phyloP scores from a whole-genome alignment of 2,113 vertebrate species.

The Upupa epops region DNA sequence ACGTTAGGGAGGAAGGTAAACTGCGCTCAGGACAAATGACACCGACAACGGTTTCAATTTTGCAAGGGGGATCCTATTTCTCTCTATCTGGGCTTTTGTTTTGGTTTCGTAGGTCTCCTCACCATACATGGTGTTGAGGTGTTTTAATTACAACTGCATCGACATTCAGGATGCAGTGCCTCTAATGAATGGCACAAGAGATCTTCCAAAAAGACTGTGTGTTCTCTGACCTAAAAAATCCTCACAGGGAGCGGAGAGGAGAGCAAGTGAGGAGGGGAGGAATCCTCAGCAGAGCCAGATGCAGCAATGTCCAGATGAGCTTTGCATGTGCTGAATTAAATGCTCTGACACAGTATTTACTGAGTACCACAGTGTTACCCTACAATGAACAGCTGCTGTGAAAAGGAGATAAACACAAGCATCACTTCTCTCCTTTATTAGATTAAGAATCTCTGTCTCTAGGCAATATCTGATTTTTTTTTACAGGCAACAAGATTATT shows the following conservation, averaged over 20 bases:
- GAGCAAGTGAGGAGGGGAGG: neutral
- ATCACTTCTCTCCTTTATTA: neutral
- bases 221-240: neutral
- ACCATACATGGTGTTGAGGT: too few relatives aligned
- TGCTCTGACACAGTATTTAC: neutral
- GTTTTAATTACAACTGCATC: neutral
- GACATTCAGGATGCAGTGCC: neutral
- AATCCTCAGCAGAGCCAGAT: neutral
- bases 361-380: rapidly evolving
- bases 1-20: neutral
- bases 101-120: neutral
- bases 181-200: neutral
- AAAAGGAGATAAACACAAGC: neutral
- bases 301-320: neutral
- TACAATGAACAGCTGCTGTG: neutral
- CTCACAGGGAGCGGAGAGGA: neutral
- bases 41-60: neutral
- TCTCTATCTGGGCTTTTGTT: neutral
- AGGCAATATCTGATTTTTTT: neutral
- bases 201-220: neutral
- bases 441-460: neutral
- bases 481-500: neutral
- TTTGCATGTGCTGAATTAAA: neutral
- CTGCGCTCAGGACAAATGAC: rapidly evolving
- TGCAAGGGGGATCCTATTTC: neutral